Evolutionary conservation across 2,113 vertebrate species (phyloP), one percentile per base, ranked within the genome.

Genomic region (Clupea harengus): DNA sequence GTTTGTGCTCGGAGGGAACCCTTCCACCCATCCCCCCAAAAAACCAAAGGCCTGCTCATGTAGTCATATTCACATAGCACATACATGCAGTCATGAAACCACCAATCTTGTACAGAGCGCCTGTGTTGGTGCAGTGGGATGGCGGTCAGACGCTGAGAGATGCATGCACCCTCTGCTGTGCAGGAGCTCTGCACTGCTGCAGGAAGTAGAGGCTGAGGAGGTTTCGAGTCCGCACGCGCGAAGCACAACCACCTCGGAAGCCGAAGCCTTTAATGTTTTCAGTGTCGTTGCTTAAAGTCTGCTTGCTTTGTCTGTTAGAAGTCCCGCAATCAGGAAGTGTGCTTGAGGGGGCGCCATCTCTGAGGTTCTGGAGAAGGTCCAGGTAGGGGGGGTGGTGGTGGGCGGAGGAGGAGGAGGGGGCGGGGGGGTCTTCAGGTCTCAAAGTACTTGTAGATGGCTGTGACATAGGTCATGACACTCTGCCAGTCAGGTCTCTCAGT

Each of bases 371-470:
- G n/a, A 64, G 10, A 28, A 72, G 9, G 64, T 17, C 50, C 50
- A 52, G 50, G 50, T 11, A 11, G 72, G 10, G 28, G 72, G 1
- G 28, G 28, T 0, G 28, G 72, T 32, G 72, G 8, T 32, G 72
- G 72, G 39, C 6, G 45, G 11, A 22, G 50, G 57, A 13, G n/a
- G n/a, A n/a, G n/a, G n/a, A 2, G 45, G 85, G n/a, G 47, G n/a
- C 0, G 6, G 13, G n/a, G 47, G 84, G 81, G 28, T 78, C 72
- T 78, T 97, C 96, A 97, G 89, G 96, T 97, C 92, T 97, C 97
- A 87, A 97, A 97, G 91, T 97, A 97, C 88, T 97, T 96, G 95
- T 97, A 97, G 92, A 97, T 96, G 0, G 96, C 94, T 1, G 96
- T 97, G 90, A 97, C 95, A 0, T 97, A 97, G 20, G 95, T 94